A percentile compares a stretch with the other conserved stretches of the same genome.
Conservation (phyloP, 2,113 vertebrate genomes). For the Chunga burmeisteri region DNA sequence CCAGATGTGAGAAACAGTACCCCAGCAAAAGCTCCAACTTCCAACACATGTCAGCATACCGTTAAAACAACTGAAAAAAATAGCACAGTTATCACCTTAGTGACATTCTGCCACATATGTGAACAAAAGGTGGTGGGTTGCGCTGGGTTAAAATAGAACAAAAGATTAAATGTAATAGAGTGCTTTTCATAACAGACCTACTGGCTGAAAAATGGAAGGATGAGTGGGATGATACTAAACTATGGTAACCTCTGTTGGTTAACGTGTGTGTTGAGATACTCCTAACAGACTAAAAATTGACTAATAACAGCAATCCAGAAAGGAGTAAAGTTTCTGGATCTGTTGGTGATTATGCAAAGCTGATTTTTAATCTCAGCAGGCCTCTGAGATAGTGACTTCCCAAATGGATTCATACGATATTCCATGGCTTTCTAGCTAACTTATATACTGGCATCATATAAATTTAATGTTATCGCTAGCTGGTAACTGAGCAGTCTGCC, state of each 20-base stretch:
- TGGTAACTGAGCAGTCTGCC: background rate
- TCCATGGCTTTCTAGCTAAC: background rate
- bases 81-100: constrained; percentile 34
- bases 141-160: constrained; percentile 41
- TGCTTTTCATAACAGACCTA: background rate
- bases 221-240: background rate
- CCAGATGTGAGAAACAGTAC: constrained; percentile 18
- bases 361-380: background rate
- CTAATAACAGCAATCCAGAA: background rate
- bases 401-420: background rate
- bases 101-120: constrained; percentile 39
- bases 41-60: background rate
- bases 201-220: background rate
- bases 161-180: background rate
- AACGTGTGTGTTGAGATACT: background rate
- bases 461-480: background rate
- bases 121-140: constrained; percentile 50
- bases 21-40: background rate
- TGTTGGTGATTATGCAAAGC: background rate
- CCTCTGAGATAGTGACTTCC: background rate
- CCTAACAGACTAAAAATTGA: background rate
- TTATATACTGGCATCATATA: background rate
- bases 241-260: background rate
- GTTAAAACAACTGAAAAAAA: constrained; percentile 36
- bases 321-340: background rate